These are phyloP conservation scores for Leptinotarsa rubiginosa DNA, from an alignment of 2,888 invertebrate genomes.

Conservation along the genomic window DNA sequence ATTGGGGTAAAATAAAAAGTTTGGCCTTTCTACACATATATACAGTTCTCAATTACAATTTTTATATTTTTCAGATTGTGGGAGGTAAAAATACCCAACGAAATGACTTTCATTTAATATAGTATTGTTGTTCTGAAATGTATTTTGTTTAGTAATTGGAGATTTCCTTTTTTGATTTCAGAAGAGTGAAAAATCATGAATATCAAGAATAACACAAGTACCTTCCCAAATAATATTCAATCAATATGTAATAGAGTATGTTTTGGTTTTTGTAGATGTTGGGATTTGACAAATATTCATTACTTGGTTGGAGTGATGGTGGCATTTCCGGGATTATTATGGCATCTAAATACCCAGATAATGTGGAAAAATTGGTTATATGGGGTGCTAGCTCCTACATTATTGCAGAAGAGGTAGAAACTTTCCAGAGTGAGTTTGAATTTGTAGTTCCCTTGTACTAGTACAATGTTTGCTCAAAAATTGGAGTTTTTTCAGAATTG, in stretches of 20 bases:
- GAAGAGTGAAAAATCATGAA: too few relatives aligned
- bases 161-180: too few relatives aligned
- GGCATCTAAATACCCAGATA: slow-evolving; percentile 77
- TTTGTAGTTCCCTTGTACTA: background rate
- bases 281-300: slow-evolving; percentile 76
- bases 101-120: too few relatives aligned
- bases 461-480: background rate
- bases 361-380: slow-evolving; percentile 78
- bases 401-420: slow-evolving; percentile 74
- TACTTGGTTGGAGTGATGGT: slow-evolving; percentile 93
- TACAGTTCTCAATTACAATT: too few relatives aligned
- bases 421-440: slow-evolving; percentile 70
- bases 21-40: too few relatives aligned
- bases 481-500: slow-evolving; percentile 68
- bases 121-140: too few relatives aligned
- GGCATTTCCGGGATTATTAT: slow-evolving; percentile 82
- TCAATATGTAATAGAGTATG: background rate
- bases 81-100: too few relatives aligned
- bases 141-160: too few relatives aligned
- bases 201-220: too few relatives aligned
- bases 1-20: too few relatives aligned
- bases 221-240: too few relatives aligned
- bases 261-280: slow-evolving; percentile 67
- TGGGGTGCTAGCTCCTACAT: slow-evolving; percentile 85
- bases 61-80: too few relatives aligned